Conservation (phyloP, 2,113 vertebrate species). For the Epinephelus cyanopodus region DNA sequence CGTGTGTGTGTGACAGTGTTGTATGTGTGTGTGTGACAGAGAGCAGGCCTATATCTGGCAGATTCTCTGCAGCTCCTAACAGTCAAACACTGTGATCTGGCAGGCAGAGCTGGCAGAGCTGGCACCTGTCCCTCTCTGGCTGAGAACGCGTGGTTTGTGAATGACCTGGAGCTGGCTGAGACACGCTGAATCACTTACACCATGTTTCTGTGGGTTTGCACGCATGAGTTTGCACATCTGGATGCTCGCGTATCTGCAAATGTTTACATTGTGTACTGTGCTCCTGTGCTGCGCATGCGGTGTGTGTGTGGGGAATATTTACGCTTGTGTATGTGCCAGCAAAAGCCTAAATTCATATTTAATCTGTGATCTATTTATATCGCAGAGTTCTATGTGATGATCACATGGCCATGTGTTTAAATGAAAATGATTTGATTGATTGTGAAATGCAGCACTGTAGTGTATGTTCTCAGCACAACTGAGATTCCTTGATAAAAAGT, state of each 20-base stretch:
- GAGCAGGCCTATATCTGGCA: constrained; percentile 73
- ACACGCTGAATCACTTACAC: constrained; percentile 69
- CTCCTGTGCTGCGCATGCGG: constrained; percentile 16
- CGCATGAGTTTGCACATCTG: constrained; percentile 70
- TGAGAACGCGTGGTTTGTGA: constrained; percentile 71
- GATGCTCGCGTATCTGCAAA: constrained; percentile 48
- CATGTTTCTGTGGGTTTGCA: constrained; percentile 56
- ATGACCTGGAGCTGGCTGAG: constrained; percentile 79
- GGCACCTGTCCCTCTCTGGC: constrained; percentile 78
- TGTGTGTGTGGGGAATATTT: constrained; percentile 7
- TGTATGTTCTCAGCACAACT: background rate
- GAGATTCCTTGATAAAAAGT: constrained; percentile 34
- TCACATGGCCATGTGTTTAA: background rate
- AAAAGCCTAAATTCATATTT: constrained; percentile 53
- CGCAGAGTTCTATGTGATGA: background rate
- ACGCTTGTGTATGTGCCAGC: constrained; percentile 11
- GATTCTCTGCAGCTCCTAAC: constrained; percentile 70
- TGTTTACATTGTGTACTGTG: constrained; percentile 47
- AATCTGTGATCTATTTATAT: constrained; percentile 41
- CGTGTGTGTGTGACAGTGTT: constrained; percentile 31
- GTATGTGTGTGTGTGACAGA: constrained; percentile 55
- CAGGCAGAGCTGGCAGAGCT: constrained; percentile 68
- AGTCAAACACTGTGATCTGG: constrained; percentile 80
- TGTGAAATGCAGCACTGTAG: background rate
- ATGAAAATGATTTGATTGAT: constrained; percentile 13